Evolutionary conservation across 2,888 invertebrate genomes (phyloP).

Genomic region (Mesorhabditis sp.): DNA sequence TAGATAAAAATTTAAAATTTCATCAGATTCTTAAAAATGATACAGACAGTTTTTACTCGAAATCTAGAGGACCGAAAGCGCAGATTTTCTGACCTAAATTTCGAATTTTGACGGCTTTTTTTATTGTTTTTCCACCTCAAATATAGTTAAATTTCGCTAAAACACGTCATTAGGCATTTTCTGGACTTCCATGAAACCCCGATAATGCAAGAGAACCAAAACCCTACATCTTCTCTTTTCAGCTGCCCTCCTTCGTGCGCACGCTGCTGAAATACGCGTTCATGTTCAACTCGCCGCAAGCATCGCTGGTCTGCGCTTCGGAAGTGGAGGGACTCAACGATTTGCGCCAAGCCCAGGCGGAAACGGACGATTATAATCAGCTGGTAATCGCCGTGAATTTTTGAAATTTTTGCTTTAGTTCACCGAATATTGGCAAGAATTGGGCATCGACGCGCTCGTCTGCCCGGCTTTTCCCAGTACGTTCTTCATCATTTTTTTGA

Average conservation of each 20-base stretch:
- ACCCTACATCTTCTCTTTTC: background rate
- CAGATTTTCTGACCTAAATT: too few species aligned
- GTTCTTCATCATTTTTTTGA: background rate
- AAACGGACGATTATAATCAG: conserved; percentile 41
- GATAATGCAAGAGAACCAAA: background rate
- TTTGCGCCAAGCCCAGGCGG: conserved; percentile 42
- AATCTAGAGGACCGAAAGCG: too few species aligned
- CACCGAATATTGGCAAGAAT: conserved; percentile 36
- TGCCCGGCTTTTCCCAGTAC: conserved; percentile 56
- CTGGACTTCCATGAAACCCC: too few species aligned
- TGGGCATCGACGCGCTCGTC: conserved; percentile 57
- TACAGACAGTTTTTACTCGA: too few species aligned
- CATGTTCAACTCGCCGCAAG: conserved; percentile 30
- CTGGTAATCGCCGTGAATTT: conserved; percentile 20
- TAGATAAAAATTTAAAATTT: too few species aligned
- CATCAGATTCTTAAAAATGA: too few species aligned
- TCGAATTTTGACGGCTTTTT: too few species aligned
- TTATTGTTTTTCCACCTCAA: too few species aligned
- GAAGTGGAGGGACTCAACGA: conserved; percentile 34
- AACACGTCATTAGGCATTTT: too few species aligned
- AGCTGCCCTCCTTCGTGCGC: conserved; percentile 43
- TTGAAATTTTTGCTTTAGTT: conserved; percentile 26
- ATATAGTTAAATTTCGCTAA: too few species aligned
- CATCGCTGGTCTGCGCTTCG: conserved; percentile 25
- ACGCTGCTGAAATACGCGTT: conserved; percentile 25